Evolutionary conservation across 2,888 invertebrate species (phyloP).

Genomic region (Lycophotia porphyrea): DNA sequence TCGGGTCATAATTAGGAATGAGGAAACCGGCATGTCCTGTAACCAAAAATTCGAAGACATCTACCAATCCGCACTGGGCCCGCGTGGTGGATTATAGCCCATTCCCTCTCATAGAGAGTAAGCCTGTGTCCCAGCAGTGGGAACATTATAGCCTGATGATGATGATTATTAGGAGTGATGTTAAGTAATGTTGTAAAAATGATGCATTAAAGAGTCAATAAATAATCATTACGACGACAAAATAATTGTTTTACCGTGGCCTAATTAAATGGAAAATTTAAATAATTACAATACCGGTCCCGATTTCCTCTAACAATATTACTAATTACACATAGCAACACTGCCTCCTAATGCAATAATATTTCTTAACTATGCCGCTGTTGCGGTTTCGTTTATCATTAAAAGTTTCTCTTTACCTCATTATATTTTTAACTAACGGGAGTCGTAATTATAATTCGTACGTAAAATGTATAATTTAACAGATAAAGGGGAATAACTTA

Average conservation of each 20-base stretch:
- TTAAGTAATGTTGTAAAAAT: not conserved
- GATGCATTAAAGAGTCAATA: not conserved
- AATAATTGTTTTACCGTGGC: not conserved
- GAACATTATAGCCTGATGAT: too few relatives aligned
- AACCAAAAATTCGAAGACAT: too few relatives aligned
- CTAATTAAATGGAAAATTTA: not conserved
- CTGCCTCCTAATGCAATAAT: slow-evolving; percentile 7
- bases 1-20: too few relatives aligned
- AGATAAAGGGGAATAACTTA: not conserved
- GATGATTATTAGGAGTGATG: not conserved
- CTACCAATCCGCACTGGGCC: too few relatives aligned
- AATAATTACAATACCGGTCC: not conserved
- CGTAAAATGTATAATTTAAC: slow-evolving; percentile 14
- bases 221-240: not conserved
- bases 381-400: slow-evolving; percentile 1
- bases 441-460: not conserved
- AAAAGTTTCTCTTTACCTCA: slow-evolving; percentile 17
- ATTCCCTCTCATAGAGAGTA: too few relatives aligned
- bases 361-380: not conserved
- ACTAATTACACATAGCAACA: slow-evolving; percentile 11
- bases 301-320: not conserved
- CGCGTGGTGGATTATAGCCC: too few relatives aligned
- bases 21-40: too few relatives aligned
- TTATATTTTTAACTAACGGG: not conserved
- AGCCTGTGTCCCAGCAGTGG: too few relatives aligned